A percentile compares a stretch with the other conserved stretches of the same genome.
Conservation (phyloP, 2,888 invertebrate species). For the Sarcophaga subvicina region DNA sequence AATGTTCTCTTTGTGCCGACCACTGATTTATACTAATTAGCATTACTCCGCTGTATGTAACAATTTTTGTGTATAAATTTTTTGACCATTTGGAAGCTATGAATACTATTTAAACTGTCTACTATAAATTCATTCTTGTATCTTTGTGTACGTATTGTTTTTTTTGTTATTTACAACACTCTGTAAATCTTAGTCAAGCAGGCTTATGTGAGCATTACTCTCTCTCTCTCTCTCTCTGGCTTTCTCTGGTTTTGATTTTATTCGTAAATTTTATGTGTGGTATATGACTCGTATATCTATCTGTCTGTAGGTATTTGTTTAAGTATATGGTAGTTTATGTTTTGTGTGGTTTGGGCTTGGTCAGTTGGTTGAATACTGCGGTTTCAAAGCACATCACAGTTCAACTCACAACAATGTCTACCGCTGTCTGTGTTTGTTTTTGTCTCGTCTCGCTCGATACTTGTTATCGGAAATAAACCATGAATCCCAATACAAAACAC, state of each 20-base stretch:
- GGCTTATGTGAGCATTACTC: neutral
- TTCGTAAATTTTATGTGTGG: constrained; percentile 23
- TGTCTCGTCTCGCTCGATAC: constrained; percentile 52
- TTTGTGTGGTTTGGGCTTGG: constrained; percentile 20
- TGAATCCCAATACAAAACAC: neutral
- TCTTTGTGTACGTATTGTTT: constrained; percentile 35
- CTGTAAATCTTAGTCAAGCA: constrained; percentile 51
- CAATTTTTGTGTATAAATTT: neutral
- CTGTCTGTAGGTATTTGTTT: constrained; percentile 19
- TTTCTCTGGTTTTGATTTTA: neutral
- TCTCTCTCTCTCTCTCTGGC: neutral
- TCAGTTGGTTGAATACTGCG: constrained; percentile 22
- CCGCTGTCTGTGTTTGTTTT: constrained; percentile 53
- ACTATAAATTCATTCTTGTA: constrained; percentile 44
- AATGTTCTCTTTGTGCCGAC: too few relatives aligned
- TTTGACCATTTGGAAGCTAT: constrained; percentile 4
- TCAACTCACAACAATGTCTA: neutral
- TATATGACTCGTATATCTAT: neutral
- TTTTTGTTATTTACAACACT: constrained; percentile 10
- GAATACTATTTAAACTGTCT: constrained; percentile 33
- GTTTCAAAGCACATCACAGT: constrained; percentile 5
- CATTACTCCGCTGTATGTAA: too few relatives aligned
- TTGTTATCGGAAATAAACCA: constrained; percentile 48
- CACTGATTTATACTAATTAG: too few relatives aligned
- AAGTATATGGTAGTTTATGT: neutral